A percentile compares a stretch with the other conserved stretches of the same genome.
phyloP scores from a whole-genome alignment of 2,888 invertebrate species.

The Odiellus spinosus region DNA sequence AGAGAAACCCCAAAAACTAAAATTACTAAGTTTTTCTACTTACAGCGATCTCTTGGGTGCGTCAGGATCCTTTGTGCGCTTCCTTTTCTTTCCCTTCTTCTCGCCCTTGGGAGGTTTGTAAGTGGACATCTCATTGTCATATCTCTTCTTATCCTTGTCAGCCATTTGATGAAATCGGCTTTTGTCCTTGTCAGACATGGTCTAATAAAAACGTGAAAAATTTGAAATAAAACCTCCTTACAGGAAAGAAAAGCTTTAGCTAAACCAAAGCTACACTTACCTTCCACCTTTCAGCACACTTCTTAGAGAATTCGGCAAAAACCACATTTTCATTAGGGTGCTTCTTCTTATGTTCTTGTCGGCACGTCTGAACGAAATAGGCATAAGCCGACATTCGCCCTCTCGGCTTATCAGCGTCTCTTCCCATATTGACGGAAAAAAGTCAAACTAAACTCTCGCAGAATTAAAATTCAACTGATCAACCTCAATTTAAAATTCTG shows the following conservation, averaged over 20 bases:
- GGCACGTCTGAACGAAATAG: slow-evolving; percentile 96
- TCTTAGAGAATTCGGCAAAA: slow-evolving; percentile 95
- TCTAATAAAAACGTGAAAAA: slow-evolving; percentile 39
- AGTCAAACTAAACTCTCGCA: too few relatives aligned
- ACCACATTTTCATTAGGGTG: slow-evolving; percentile 96
- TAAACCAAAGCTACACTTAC: slow-evolving; percentile 45
- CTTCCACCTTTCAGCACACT: slow-evolving; percentile 99
- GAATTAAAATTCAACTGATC: too few relatives aligned
- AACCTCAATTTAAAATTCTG: too few relatives aligned
- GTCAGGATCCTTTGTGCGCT: slow-evolving; percentile 91
- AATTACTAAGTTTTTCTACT: slow-evolving; percentile 39
- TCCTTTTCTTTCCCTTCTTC: slow-evolving; percentile 64
- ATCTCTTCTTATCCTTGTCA: slow-evolving; percentile 89
- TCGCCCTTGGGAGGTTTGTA: slow-evolving; percentile 75
- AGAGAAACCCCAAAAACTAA: too few relatives aligned
- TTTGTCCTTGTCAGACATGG: slow-evolving; percentile 97
- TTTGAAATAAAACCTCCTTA: too few relatives aligned
- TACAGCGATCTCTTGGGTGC: slow-evolving; percentile 97
- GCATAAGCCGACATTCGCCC: slow-evolving; percentile 92
- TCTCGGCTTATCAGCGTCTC: slow-evolving; percentile 64
- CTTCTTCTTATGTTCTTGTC: slow-evolving; percentile 99
- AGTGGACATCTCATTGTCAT: slow-evolving; percentile 87
- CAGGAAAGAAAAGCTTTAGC: too few relatives aligned
- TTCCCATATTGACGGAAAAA: slow-evolving; percentile 17
- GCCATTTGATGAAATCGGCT: slow-evolving; percentile 98